These are phyloP conservation scores for Pseudococcus longispinus DNA, from an alignment of 2,888 invertebrate genomes.

Conservation along the genomic window DNA sequence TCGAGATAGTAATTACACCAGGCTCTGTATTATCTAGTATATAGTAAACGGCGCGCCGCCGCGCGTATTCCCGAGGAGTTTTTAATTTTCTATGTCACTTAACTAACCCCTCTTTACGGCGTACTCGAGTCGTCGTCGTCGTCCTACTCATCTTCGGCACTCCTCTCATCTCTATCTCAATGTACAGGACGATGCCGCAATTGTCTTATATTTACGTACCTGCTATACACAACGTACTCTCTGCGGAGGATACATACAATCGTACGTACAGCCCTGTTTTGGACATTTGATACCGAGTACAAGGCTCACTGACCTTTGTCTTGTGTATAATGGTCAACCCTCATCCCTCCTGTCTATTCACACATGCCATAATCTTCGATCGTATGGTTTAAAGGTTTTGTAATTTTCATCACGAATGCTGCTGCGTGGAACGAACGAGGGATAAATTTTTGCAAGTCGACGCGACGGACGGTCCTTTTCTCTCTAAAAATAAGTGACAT, in stretches of 20 bases:
- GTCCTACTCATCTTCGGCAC: too few relatives aligned
- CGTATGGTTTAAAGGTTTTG: neutral
- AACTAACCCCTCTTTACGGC: conserved; percentile 11
- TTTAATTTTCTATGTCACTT: conserved; percentile 46
- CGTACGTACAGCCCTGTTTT: neutral
- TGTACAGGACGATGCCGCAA: conserved; percentile 1
- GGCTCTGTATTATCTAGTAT: neutral
- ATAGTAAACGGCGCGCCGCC: neutral
- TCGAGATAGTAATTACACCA: conserved; percentile 37
- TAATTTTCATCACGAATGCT: neutral
- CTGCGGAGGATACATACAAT: neutral
- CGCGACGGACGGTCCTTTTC: neutral
- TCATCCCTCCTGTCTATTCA: neutral
- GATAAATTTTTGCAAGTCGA: neutral
- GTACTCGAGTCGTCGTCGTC: neutral
- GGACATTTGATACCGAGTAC: neutral
- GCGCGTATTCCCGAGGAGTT: conserved; percentile 29
- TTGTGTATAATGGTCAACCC: neutral
- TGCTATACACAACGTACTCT: neutral
- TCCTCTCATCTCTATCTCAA: neutral
- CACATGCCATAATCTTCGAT: neutral
- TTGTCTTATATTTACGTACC: neutral
- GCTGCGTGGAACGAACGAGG: neutral
- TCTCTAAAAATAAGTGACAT: neutral
- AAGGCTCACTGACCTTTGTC: neutral